Percentiles rank a stretch among this genome's conserved stretches.
Evolutionary conservation across 2,113 vertebrate genomes (phyloP).

Genomic region (Pyrgilauda ruficollis): DNA sequence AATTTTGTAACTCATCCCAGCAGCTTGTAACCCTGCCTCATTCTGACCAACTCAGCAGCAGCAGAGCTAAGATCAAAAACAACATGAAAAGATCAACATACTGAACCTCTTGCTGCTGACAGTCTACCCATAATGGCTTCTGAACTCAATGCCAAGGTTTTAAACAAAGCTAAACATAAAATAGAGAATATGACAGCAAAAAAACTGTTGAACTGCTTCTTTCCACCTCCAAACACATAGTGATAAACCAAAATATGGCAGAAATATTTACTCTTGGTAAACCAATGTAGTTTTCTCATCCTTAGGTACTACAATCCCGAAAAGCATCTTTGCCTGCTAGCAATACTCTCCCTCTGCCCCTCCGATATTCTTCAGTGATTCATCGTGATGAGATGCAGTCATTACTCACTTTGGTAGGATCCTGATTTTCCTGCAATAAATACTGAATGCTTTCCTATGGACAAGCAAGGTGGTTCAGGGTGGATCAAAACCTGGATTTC

Average conservation of each 20-base stretch:
- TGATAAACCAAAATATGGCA: slow-evolving; percentile 59
- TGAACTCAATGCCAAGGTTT: slow-evolving; percentile 36
- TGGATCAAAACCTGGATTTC: not conserved
- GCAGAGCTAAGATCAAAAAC: not conserved
- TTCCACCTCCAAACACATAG: not conserved
- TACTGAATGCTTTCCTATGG: not conserved
- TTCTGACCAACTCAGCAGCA: not conserved
- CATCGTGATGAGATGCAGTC: accelerated
- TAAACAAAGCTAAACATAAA: slow-evolving; percentile 45
- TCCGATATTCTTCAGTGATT: not conserved
- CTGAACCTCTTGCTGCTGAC: not conserved
- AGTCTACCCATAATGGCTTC: slow-evolving; percentile 41
- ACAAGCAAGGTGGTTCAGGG: not conserved
- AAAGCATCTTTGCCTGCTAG: slow-evolving; percentile 28
- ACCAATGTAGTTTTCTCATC: slow-evolving; percentile 28
- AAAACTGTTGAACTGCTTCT: slow-evolving; percentile 44
- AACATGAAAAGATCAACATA: not conserved
- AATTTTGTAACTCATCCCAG: not conserved
- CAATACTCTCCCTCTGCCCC: not conserved
- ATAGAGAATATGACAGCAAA: slow-evolving; percentile 22
- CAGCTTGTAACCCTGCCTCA: not conserved
- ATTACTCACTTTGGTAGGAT: not conserved
- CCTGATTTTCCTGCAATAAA: not conserved
- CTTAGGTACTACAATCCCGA: not conserved
- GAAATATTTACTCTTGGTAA: slow-evolving; percentile 65